Conservation (phyloP, 2,888 invertebrate genomes). For the Uloborus plumipes region DNA sequence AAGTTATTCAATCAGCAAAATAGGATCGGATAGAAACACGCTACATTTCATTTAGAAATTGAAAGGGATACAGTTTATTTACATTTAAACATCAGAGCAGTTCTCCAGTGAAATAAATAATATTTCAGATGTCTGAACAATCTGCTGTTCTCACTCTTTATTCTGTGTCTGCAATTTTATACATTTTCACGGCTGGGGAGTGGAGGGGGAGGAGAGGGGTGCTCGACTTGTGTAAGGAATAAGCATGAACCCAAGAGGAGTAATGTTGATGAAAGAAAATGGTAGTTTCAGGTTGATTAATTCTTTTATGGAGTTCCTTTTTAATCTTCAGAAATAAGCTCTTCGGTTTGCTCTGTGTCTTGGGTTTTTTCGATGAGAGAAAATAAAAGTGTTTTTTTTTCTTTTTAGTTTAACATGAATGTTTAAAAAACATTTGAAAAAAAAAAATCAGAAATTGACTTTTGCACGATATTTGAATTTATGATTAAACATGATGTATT, state of each 20-base stretch:
- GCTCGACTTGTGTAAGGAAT: neutral
- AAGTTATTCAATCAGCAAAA: conserved; percentile 32
- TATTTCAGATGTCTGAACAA: conserved; percentile 36
- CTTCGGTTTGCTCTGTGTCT: no score
- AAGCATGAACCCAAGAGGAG: neutral
- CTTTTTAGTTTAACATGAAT: no score
- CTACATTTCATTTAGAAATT: conserved; percentile 38
- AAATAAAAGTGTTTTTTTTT: no score
- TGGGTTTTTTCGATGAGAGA: no score
- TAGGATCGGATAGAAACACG: conserved; percentile 16
- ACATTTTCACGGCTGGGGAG: neutral
- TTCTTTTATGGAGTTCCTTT: neutral
- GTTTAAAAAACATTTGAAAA: no score
- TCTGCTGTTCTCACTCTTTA: conserved; percentile 11
- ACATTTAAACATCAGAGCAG: conserved; percentile 31
- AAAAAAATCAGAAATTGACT: no score
- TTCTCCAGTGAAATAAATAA: conserved; percentile 26
- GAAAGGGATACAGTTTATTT: conserved; percentile 37
- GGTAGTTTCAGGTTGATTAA: conserved; percentile 2
- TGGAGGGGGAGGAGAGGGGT: neutral
- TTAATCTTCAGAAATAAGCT: neutral
- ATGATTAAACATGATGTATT: no score
- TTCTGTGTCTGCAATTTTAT: neutral
- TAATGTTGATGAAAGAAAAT: neutral
- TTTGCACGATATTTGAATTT: no score